Evolutionary conservation across 2,797 vertebrate species (phyloP), one percentile per base, ranked within the genome.

Genomic region (Pogonophryne albipinna): DNA sequence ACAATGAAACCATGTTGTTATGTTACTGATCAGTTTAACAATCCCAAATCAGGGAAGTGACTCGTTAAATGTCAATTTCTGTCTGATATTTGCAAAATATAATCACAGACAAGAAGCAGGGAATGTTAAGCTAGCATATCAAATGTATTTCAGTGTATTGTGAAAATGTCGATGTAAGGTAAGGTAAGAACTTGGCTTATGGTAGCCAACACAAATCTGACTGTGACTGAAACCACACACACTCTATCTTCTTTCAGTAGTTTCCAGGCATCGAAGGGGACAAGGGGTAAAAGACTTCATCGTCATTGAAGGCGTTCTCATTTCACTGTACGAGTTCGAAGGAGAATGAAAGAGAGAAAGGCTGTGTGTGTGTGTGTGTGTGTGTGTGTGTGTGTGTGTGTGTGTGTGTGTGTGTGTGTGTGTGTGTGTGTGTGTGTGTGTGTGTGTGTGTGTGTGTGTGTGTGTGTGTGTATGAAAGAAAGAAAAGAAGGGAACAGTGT

Each of bases 241-340:
- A 27, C 10, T 9, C 63, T 9, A 38, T 9, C 34, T 16, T 17
- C 6, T 67, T 62, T 55, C 46, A 69, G 59, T 53, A 70, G 45
- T 71, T 53, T 52, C 31, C 57, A 65, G 20, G 72, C 52, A 31
- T 71, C 27, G 27, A 4, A 27, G 27, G 27, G 27, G 72, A 80
- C 6, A 31, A 46, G 1, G 47, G 50, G 23, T 20, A 65, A 64
- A 72, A 80, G 62, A 74, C 70, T 64, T 80, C 65, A 76, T 72
- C 23, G n/a, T 55, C 53, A 76, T 10, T 63, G 62, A 71, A 76
- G 46, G 69, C 64, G 46, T 75, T 74, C 71, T 66, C 61, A 79
- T 74, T 65, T 71, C 58, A 60, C 27, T 47, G 53, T 63, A 49
- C 16, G 27, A 9, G 55, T 34, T 27, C 9, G 17, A 23, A 49